Percentiles rank a stretch among this genome's conserved stretches.
phyloP scores from a whole-genome alignment of 2,797 vertebrate genomes.

The Taenioides sp. region DNA sequence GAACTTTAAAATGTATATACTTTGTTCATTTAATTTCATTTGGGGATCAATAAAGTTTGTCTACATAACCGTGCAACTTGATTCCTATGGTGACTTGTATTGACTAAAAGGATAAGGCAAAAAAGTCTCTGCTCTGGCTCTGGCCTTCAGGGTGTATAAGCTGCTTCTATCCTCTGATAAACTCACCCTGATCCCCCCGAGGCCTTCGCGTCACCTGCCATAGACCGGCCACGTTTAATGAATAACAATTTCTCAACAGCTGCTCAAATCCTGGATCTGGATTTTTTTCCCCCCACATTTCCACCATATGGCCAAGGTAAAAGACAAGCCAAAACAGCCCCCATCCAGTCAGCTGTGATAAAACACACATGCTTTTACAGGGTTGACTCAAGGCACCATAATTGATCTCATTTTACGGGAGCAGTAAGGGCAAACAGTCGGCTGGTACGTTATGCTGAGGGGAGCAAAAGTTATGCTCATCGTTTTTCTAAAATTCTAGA shows the following conservation, averaged over 20 bases:
- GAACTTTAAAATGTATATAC: too few relatives aligned
- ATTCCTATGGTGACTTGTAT: neutral
- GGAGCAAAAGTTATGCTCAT: slow-evolving; percentile 27
- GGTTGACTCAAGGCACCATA: slow-evolving; percentile 41
- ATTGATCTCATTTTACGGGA: slow-evolving; percentile 58
- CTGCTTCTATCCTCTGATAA: slow-evolving; percentile 36
- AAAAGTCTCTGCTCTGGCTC: slow-evolving; percentile 17
- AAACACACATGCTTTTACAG: slow-evolving; percentile 50
- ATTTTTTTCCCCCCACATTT: slow-evolving; percentile 41
- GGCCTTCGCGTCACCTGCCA: slow-evolving; percentile 50
- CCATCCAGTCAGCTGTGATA: slow-evolving; percentile 41
- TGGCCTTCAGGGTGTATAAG: slow-evolving; percentile 28
- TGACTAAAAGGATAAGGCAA: neutral
- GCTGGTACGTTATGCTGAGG: slow-evolving; percentile 23
- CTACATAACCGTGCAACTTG: neutral
- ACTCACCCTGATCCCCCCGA: slow-evolving; percentile 35
- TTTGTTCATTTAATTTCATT: neutral
- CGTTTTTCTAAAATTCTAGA: slow-evolving; percentile 34
- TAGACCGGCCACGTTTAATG: slow-evolving; percentile 45
- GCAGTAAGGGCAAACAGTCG: slow-evolving; percentile 38
- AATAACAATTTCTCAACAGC: slow-evolving; percentile 69
- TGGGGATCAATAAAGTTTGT: neutral
- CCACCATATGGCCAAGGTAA: slow-evolving; percentile 55
- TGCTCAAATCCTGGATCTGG: slow-evolving; percentile 45
- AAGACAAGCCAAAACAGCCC: slow-evolving; percentile 40